Conservation (phyloP, 1,140 invertebrate species). For the Formica selysi region DNA sequence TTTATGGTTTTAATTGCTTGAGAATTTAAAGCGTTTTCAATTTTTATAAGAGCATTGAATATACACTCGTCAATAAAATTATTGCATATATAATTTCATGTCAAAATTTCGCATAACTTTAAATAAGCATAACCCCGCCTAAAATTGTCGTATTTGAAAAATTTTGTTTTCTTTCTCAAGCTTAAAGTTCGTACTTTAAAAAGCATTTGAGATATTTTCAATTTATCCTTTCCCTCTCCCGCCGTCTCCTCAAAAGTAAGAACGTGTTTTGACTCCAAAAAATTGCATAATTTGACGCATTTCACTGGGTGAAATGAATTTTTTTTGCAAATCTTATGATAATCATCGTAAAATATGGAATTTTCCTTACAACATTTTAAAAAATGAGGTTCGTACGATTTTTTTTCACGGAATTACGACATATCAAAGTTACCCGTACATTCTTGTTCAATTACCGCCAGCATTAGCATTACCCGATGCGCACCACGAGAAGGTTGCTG, state of each 20-base stretch:
- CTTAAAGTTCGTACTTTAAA: not conserved
- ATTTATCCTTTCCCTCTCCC: too few species aligned
- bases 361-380: not conserved
- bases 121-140: not conserved
- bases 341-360: not conserved
- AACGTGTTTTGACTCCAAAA: not conserved
- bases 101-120: not conserved
- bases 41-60: too few species aligned
- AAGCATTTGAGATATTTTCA: not conserved
- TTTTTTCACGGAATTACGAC: not conserved
- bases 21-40: too few species aligned
- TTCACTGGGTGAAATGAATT: not conserved
- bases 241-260: not conserved
- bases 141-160: not conserved
- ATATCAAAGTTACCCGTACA: not conserved
- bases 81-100: not conserved
- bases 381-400: not conserved
- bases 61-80: not conserved
- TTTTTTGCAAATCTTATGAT: not conserved
- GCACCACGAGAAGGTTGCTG: too few species aligned
- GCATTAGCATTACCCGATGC: not conserved
- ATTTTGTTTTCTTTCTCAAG: not conserved
- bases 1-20: too few species aligned
- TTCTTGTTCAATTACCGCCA: slow-evolving; percentile 1
- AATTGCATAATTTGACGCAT: not conserved